Evolutionary conservation across 2,797 vertebrate species (phyloP), one percentile per base, ranked within the genome.

Genomic region (Myotis vivesi): DNA sequence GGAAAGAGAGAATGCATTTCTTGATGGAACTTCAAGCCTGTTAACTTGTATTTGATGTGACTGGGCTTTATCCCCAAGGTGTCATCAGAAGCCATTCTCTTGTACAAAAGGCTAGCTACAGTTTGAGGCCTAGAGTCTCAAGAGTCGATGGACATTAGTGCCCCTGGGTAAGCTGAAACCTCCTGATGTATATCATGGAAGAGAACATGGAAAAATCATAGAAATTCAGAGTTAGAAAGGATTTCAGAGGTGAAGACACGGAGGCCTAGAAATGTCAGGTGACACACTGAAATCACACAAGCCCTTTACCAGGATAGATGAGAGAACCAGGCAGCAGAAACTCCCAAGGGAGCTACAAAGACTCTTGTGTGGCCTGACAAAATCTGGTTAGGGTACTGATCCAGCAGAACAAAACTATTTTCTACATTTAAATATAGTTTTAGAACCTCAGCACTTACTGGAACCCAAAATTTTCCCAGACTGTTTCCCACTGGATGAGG

Each of bases 381-480:
- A 64, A 15, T 68, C 51, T 57, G 44, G 20, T 73, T 68, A 68
- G 25, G 36, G 19, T 20, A n/a, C 33, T 41, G 33, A 41, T 38
- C 84, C 22, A 49, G 20, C 41, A 44, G 12, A 95, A 64, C 69
- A 89, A 75, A 95, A 84, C 3, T 5, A 28, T 81, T 92, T 91
- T 33, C 51, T 71, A 92, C 59, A 15, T 87, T 89, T 93, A 89
- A 80, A 75, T 79, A 51, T 46, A 80, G 25, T 16, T 41, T 38
- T 36, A 75, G 68, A 28, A 92, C 12, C 19, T 46, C 62, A 33
- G 53, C 11, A 36, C 62, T 96, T 83, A 95, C 82, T 79, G 84
- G 41, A 96, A 95, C 22, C 41, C 22, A 38, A 84, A 57, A 71
- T 28, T 84, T 93, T 79, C 77, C 88, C 85, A 80, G 92, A 51